Evolutionary conservation across 2,797 vertebrate genomes (phyloP).

Genomic region (Trichosurus vulpecula): DNA sequence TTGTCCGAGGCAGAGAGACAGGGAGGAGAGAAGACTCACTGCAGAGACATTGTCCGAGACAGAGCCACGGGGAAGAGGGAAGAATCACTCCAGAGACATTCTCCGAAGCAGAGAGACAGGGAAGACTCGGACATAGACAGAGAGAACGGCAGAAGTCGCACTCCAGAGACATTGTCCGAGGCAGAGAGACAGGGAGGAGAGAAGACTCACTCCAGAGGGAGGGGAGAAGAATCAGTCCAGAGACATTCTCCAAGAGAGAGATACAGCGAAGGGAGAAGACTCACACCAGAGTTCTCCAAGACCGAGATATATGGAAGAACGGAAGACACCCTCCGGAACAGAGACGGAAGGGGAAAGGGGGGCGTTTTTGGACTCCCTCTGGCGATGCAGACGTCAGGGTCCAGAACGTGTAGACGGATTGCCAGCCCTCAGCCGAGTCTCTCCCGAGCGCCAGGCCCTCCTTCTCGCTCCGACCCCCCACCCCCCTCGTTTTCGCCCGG

Average conservation of each 20-base stretch:
- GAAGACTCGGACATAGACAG: no score
- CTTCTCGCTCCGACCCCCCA: background rate
- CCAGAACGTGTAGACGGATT: background rate
- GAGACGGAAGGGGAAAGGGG: background rate
- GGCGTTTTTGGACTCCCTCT: conserved; percentile 26
- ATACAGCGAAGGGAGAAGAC: background rate
- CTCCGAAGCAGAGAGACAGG: no score
- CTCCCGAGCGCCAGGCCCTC: background rate
- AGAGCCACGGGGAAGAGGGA: background rate
- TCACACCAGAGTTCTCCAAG: background rate
- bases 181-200: background rate
- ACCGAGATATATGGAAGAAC: background rate
- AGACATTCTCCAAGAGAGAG: no score
- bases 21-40: no score
- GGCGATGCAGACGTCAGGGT: conserved; percentile 26
- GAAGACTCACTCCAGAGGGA: no score
- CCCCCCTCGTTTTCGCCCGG: background rate
- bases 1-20: background rate
- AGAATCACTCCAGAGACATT: no score
- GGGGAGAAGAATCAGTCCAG: no score
- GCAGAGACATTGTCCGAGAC: no score
- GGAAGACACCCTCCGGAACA: conserved; percentile 21
- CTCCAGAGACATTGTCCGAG: no score
- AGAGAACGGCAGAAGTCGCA: no score
- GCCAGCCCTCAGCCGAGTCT: background rate